Conservation (phyloP, 2,888 invertebrate species). For the Eueremaeus valkanovi region DNA sequence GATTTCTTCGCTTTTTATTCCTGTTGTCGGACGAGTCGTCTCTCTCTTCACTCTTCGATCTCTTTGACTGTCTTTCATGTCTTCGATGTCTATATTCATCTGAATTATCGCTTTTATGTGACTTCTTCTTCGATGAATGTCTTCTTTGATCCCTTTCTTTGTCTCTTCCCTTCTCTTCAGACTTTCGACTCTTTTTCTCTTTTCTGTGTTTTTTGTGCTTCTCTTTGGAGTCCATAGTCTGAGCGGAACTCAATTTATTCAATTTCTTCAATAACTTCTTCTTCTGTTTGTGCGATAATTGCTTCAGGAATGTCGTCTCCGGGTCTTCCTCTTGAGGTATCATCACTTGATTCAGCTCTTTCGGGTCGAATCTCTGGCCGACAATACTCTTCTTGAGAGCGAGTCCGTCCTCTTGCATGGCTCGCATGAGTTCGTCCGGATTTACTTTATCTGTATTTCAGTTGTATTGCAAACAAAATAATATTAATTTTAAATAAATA, state of each 20-base stretch:
- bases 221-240: not conserved
- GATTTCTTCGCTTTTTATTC: not conserved
- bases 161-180: conserved; percentile 16
- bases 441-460: conserved; percentile 52
- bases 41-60: not conserved
- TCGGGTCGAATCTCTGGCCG: conserved; percentile 55
- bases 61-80: not conserved
- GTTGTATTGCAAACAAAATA: not conserved
- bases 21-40: not conserved
- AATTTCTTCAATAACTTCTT: conserved; percentile 72
- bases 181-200: conserved; percentile 40
- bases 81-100: not conserved
- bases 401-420: conserved; percentile 87
- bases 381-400: conserved; percentile 68
- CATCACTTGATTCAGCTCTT: conserved; percentile 51
- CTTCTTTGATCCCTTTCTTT: conserved; percentile 8
- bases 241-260: conserved; percentile 36
- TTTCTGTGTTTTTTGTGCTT: conserved; percentile 45
- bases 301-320: conserved; percentile 68
- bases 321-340: conserved; percentile 60
- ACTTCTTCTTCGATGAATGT: conserved; percentile 11
- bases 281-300: conserved; percentile 80
- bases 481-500: too few relatives aligned
- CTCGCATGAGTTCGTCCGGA: conserved; percentile 71
- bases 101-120: conserved; percentile 1